phyloP scores from a whole-genome alignment of 2,888 invertebrate genomes.

The Adela reaumurella region DNA sequence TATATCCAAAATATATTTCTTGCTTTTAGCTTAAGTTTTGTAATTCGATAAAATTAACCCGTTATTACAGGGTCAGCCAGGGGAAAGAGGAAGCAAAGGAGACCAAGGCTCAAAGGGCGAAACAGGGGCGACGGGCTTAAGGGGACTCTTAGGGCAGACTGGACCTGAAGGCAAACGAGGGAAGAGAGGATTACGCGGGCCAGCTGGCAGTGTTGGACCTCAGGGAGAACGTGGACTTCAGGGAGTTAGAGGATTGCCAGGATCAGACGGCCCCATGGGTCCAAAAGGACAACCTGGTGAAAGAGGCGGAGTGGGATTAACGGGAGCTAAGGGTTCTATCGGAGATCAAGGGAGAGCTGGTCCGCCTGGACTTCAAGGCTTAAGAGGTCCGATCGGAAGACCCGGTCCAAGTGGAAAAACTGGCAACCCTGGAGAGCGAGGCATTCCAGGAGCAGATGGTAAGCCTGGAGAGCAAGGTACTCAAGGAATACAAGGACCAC shows the following conservation, averaged over 20 bases:
- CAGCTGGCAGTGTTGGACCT: conserved; percentile 67
- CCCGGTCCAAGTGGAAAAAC: conserved; percentile 68
- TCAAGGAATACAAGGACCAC: conserved; percentile 75
- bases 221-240: conserved; percentile 69
- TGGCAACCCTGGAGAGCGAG: conserved; percentile 69
- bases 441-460: conserved; percentile 79
- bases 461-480: conserved; percentile 80
- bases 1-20: too few relatives aligned
- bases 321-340: conserved; percentile 57
- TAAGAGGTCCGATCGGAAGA: conserved; percentile 64
- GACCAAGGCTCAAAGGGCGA: conserved; percentile 76
- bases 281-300: conserved; percentile 74
- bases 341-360: conserved; percentile 65
- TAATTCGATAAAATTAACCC: too few relatives aligned
- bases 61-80: conserved; percentile 65
- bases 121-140: conserved; percentile 65
- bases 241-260: conserved; percentile 67
- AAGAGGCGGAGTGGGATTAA: conserved; percentile 53
- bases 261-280: conserved; percentile 72
- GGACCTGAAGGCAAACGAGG: conserved; percentile 82
- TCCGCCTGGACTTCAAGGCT: conserved; percentile 62
- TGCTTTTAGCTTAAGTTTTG: too few relatives aligned
- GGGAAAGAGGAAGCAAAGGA: conserved; percentile 78
- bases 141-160: conserved; percentile 69
- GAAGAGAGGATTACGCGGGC: conserved; percentile 74